Base-by-base conservation (phyloP, 1,140 invertebrate genomes). In the Ridgeia piscesae region DNA sequence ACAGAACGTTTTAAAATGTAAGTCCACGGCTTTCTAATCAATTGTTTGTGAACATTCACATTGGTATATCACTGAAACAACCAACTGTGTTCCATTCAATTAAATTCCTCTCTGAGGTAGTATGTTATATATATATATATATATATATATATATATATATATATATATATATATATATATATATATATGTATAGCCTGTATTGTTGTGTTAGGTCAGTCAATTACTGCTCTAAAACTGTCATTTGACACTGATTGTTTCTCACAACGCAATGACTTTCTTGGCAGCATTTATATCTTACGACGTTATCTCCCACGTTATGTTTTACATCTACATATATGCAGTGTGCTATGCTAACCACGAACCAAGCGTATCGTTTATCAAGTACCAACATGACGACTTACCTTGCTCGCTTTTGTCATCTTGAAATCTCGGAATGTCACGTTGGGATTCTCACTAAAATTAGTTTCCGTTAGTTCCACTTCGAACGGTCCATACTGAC, bases 401-500 rank as follows among this genome's bases (percentile, higher is more conserved):
- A 77, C 58, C 58, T 77, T 77, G 27, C 58, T 77, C 27, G 58
- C 2, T 21, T 77, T 77, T 9, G 58, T 27, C 11, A 77, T 9
- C 58, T 77, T 77, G 58, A 77, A 77, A 31, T 77, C 58, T 77
- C 58, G 58, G 11, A 31, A 21, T 77, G 58, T 77, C 27, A 77
- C 58, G 58, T 77, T 77, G 58, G 58, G 11, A 21, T 77, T 77
- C 58, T 77, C 58, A 6, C 58, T 77, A 77, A 77, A 8, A 21
- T 91, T 91, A 6, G 91, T 91, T 33, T 35, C 33, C 34, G 50
- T 91, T 35, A 48, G 35, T 91, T 91, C 34, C 8, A 91, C 91
- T 58, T 91, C 91, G 50, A 91, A 91, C 35, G 91, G 91, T 34
- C 91, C 91, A 27, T 91, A 91, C 34, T 77, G 58, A 77, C 14